These are phyloP conservation scores for Selenia dentaria DNA, from an alignment of 2,888 invertebrate genomes.

Conservation along the genomic window DNA sequence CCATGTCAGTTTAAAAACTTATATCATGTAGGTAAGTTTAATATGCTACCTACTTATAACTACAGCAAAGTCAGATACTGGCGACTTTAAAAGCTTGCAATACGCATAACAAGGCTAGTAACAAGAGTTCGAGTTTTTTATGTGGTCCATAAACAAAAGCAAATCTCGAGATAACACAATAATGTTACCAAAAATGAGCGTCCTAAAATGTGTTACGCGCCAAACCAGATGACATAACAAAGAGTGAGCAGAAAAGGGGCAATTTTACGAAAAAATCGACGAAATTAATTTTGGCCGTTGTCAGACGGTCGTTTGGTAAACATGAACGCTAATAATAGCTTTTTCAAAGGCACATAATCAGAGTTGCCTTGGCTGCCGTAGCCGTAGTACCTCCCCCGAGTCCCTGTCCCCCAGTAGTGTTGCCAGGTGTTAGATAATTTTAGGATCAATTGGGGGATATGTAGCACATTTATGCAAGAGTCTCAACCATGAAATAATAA, in stretches of 20 bases:
- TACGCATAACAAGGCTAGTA: too few species aligned
- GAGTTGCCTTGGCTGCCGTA: constrained; percentile 51
- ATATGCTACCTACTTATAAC: too few species aligned
- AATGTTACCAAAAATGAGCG: constrained; percentile 4
- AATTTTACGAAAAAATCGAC: constrained; percentile 30
- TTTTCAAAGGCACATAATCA: constrained; percentile 58
- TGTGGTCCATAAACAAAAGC: too few species aligned
- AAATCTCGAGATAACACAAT: constrained; percentile 3
- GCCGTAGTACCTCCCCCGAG: constrained; percentile 40
- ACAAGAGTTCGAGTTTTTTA: too few species aligned
- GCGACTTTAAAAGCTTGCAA: too few species aligned
- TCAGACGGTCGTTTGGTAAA: constrained; percentile 40
- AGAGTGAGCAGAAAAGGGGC: constrained; percentile 9
- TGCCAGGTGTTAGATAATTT: not conserved
- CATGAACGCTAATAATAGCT: constrained; percentile 55
- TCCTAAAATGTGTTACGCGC: not conserved
- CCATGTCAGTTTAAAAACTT: too few species aligned
- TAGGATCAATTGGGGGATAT: constrained; percentile 1
- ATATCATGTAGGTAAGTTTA: too few species aligned
- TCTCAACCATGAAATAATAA: too few species aligned
- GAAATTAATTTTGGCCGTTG: constrained; percentile 42
- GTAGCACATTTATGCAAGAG: too few species aligned
- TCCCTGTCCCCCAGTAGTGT: constrained; percentile 31
- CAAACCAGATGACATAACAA: constrained; percentile 1
- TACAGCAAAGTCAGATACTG: too few species aligned